Base-by-base conservation (phyloP, 2,888 invertebrate species). In the Mongoloraphidia duomilia region DNA sequence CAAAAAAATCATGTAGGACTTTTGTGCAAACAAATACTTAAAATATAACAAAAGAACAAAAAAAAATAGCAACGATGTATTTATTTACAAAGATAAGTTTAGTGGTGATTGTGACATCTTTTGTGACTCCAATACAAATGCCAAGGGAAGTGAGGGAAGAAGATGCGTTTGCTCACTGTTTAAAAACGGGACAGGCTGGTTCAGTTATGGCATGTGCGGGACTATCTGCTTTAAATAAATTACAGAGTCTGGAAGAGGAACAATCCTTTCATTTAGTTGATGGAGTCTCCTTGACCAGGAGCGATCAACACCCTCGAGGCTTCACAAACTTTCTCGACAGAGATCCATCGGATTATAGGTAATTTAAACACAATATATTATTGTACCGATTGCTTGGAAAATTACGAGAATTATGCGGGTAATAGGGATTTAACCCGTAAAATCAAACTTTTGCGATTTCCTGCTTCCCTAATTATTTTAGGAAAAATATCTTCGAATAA, bases 271-370 rank as follows among this genome's bases (percentile, higher is more conserved):
- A 79, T 57, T 68, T 86, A 49, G 75, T 79, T 0, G 74, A 72
- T 35, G 82, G 80, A 11, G 68, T 86, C 3, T 73, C 74, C 11
- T 73, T 84, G 54, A 75, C 76, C 1, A 76, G 79, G 58, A 79
- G 80, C 59, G 79, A 78, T 33, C 75, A 79, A 49, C 74, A 79
- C 44, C 76, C 76, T 11, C 74, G 86, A 46, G 79, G 82, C 51
- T 70, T 80, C 50, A 72, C 78, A 45, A 80, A 78, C 61, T 76
- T 81, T 52, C 69, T 81, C 54, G 83, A 84, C 58, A 80, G 80
- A 53, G 82, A 86, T 68, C 84, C 86, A 0, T 76, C 79, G 60
- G 81, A 84, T 67, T 80, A 84, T 52, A 75, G 82, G 74, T 83
- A 74, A 60, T 42, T 17, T 41, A 12, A 41, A 17, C 4, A 41